Conservation (phyloP, 2,888 invertebrate species). For the Machimus atricapillus region DNA sequence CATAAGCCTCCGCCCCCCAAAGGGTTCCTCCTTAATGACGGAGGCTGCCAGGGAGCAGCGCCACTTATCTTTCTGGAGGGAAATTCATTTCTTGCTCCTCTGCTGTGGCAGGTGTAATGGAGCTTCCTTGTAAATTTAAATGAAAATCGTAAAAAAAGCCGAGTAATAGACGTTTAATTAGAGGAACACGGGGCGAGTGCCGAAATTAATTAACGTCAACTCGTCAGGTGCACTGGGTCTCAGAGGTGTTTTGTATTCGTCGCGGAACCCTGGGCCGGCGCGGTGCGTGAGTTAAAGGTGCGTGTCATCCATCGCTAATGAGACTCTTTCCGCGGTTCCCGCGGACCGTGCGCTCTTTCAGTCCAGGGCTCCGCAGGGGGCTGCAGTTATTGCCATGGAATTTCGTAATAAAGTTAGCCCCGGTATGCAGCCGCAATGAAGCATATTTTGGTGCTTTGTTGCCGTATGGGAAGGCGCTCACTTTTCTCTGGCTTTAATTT, state of each 20-base stretch:
- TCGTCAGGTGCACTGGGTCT: slow-evolving; percentile 15
- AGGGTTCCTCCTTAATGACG: neutral
- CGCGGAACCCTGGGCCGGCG: neutral
- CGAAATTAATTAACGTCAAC: slow-evolving; percentile 31
- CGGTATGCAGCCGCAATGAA: neutral
- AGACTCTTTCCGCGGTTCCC: neutral
- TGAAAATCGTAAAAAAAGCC: neutral
- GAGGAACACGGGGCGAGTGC: neutral
- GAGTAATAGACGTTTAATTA: slow-evolving; percentile 12
- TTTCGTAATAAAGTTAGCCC: neutral
- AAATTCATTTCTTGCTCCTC: neutral
- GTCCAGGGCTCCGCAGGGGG: neutral
- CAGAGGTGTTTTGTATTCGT: neutral
- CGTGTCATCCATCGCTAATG: neutral
- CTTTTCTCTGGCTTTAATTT: neutral
- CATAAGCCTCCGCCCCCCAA: neutral
- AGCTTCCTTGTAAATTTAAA: neutral
- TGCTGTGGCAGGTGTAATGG: neutral
- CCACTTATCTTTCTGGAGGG: neutral
- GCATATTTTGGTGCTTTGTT: neutral
- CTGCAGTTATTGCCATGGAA: neutral
- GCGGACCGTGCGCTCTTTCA: neutral
- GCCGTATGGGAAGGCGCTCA: neutral
- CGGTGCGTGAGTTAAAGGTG: neutral
- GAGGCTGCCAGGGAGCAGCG: neutral